Base-by-base conservation (phyloP, 2,888 invertebrate species). In the Lysandra bellargus region DNA sequence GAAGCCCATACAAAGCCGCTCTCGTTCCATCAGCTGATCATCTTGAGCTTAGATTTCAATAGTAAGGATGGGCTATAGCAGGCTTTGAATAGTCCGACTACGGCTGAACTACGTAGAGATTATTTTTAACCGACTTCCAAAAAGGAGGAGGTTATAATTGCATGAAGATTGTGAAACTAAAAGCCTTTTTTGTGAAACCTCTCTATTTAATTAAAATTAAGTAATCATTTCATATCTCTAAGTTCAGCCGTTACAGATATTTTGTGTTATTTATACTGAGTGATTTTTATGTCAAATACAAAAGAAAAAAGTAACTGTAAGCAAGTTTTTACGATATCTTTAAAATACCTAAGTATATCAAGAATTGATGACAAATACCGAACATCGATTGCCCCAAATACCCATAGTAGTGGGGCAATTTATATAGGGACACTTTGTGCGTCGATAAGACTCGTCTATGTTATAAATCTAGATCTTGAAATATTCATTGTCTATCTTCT, bases 1-100 rank as follows among this genome's bases (percentile, higher is more conserved):
- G 49, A 69, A 69, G 78, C 30, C 78, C 53, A 37, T 78, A 53
- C 69, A n/a, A 33, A 33, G 69, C 69, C 14, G 69, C 33, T 69
- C 69, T 69, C 69, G 69, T 69, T 69, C 33, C 69, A 37, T 69
- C 37, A 69, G 37, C 69, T 69, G 69, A 37, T 69, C 33, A 69
- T 33, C 69, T 61, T 61, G 23, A 69, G 12, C 23, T 30, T 2
- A n/a, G 2, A 30, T 64, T 30, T 44, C 5, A 49, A 1, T 49
- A 49, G 57, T 17, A 17, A 17, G 14, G 57, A 57, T 57, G 3
- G 53, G 17, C 17, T 57, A 14, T 17, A 14, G 17, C 14, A 17
- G 4, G 57, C 49, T 49, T 4, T 17, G 12, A 14, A 14, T 53
- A 53, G 53, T 12, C 9, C 53, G 4, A 14, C 53, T 53, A 14